Percentiles rank a stretch among this genome's conserved stretches.
phyloP scores from a whole-genome alignment of 2,888 invertebrate species.

The Mechanitis mazaeus region DNA sequence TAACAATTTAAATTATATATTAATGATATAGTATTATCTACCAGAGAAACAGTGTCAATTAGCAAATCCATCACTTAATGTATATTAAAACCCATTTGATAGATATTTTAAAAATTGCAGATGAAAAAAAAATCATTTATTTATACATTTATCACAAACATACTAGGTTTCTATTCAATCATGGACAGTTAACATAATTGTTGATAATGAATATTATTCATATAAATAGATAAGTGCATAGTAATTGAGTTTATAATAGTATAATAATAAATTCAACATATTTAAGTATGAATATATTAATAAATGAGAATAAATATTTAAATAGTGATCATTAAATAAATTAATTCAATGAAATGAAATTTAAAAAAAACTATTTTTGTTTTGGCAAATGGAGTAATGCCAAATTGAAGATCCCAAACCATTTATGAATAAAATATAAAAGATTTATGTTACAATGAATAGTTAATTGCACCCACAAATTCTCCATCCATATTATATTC shows the following conservation, averaged over 20 bases:
- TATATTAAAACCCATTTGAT: too few relatives aligned
- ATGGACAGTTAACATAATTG: conserved; percentile 12
- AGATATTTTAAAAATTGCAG: too few relatives aligned
- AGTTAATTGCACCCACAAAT: conserved; percentile 57
- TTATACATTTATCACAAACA: conserved; percentile 3
- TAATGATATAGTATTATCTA: too few relatives aligned
- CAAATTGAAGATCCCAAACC: conserved; percentile 28
- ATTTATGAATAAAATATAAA: conserved; percentile 53
- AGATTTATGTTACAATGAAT: conserved; percentile 64
- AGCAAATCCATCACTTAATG: too few relatives aligned
- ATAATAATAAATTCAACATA: too few relatives aligned
- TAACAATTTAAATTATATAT: too few relatives aligned
- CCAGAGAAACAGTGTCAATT: too few relatives aligned
- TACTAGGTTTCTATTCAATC: background rate
- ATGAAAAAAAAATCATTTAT: too few relatives aligned
- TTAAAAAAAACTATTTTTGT: background rate
- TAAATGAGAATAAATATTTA: too few relatives aligned
- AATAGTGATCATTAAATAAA: background rate
- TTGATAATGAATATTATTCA: conserved; percentile 13
- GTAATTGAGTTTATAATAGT: background rate
- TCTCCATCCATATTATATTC: conserved; percentile 52
- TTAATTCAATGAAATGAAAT: background rate
- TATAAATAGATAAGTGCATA: conserved; percentile 12
- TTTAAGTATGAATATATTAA: too few relatives aligned
- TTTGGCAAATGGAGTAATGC: conserved; percentile 19